These are phyloP conservation scores for Diachrysia chrysitis DNA, from an alignment of 2,888 invertebrate species.

Conservation along the genomic window DNA sequence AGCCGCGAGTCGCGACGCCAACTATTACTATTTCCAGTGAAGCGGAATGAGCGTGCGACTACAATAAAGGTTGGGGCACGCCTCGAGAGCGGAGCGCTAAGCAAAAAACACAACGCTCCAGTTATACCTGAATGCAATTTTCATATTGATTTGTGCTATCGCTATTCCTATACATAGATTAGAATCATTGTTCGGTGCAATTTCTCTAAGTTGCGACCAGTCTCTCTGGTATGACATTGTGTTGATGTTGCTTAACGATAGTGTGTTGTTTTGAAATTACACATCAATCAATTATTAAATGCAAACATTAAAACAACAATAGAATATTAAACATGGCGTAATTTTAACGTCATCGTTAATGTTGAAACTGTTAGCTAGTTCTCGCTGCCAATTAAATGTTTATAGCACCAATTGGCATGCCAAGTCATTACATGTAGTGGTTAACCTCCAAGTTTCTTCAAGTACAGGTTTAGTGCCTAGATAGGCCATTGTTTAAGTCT, in stretches of 20 bases:
- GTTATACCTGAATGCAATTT: constrained; percentile 41
- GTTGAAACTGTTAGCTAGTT: constrained; percentile 4
- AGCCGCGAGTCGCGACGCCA: constrained; percentile 50
- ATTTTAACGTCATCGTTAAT: constrained; percentile 1
- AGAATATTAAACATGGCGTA: neutral
- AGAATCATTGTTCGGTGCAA: constrained; percentile 20
- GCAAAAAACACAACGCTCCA: constrained; percentile 42
- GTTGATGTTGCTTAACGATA: neutral
- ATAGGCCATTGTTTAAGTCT: neutral
- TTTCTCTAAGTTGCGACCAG: neutral
- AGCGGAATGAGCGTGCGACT: constrained; percentile 77
- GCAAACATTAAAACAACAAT: neutral
- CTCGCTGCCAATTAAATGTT: constrained; percentile 7
- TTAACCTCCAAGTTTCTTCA: constrained; percentile 1
- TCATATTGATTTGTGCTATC: constrained; percentile 40
- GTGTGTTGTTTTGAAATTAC: neutral
- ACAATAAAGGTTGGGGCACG: constrained; percentile 63
- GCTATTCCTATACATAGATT: constrained; percentile 10
- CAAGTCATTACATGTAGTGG: constrained; percentile 3
- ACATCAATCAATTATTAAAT: neutral
- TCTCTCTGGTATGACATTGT: neutral
- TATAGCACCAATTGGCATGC: neutral
- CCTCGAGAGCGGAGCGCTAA: constrained; percentile 49
- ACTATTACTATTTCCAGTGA: constrained; percentile 79
- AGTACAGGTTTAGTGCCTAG: neutral